Conservation (phyloP, 2,797 vertebrate species). For the Dallia pectoralis region DNA sequence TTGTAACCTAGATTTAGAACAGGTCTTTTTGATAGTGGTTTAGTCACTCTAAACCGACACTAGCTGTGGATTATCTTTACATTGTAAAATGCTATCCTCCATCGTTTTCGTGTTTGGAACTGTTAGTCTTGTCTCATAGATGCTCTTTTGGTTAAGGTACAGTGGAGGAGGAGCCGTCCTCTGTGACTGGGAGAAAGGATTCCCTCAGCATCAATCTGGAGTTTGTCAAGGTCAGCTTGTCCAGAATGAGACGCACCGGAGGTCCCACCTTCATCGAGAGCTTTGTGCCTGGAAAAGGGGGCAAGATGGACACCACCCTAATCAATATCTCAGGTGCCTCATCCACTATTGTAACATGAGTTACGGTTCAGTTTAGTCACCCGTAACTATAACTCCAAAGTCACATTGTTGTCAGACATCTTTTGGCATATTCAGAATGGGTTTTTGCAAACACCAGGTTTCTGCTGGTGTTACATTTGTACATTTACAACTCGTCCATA, state of each 20-base stretch:
- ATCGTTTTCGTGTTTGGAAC: background rate
- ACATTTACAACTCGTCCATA: too few relatives aligned
- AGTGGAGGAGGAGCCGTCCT: slow-evolving; percentile 92
- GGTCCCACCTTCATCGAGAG: slow-evolving; percentile 91
- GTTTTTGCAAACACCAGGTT: too few relatives aligned
- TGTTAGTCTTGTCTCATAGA: background rate
- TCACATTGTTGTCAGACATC: too few relatives aligned
- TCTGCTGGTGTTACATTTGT: too few relatives aligned
- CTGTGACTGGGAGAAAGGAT: slow-evolving; percentile 95
- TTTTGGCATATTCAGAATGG: too few relatives aligned
- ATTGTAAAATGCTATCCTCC: background rate
- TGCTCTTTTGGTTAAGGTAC: slow-evolving; percentile 70
- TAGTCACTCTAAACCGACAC: background rate
- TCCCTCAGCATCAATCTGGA: slow-evolving; percentile 97
- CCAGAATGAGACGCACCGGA: slow-evolving; percentile 90
- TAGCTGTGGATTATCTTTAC: too few relatives aligned
- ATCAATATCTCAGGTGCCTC: slow-evolving; percentile 96
- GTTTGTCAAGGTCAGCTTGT: slow-evolving; percentile 98
- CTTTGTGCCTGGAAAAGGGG: slow-evolving; percentile 82
- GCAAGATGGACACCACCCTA: slow-evolving; percentile 95
- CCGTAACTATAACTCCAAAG: too few relatives aligned
- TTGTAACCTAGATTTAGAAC: background rate
- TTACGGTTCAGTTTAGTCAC: too few relatives aligned
- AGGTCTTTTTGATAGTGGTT: background rate
- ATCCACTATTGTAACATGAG: background rate